Evolutionary conservation across 2,113 vertebrate genomes (phyloP), one percentile per base, ranked within the genome.

Genomic region (Echinops telfairi): DNA sequence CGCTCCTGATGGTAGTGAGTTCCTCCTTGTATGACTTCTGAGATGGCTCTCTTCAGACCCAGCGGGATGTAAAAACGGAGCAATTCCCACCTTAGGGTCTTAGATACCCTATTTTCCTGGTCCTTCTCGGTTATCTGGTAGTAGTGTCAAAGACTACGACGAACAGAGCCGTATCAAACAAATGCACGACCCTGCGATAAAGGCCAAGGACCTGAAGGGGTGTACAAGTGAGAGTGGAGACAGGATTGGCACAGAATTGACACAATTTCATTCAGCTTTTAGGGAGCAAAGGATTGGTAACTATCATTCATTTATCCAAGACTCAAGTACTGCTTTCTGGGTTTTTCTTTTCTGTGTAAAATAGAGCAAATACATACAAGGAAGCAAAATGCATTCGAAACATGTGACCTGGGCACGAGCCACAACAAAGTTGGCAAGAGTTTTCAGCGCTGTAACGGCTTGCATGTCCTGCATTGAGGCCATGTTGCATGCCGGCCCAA

Each of bases 281-380:
- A 76, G 57, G 75, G 47, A 89, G 76, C 36, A 86, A 87, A 82
- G 47, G 27, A 89, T 47, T 66, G 27, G 73, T 43, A 79, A 83
- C 5, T 64, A 75, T 76, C 47, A 89, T 36, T 76, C 47, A 89
- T 36, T 71, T 53, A 71, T 68, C 23, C 43, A 82, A 94, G 57
- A 47, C 38, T 22, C 57, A 68, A 43, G 43, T 1, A 75, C 57
- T 82, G 62, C 29, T 94, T 57, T 68, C 87, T 60, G 25, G 86
- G 31, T 14, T 95, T 82, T 64, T 25, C 76, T 81, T 86, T 83
- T 33, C 92, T 80, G n/a, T 76, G 33, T 80, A 77, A 77, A 89
- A 88, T 82, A 62, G 93, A 43, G 64, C 47, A 75, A 91, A 77
- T 29, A 43, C 6, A 9, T 53, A 58, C n/a, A 40, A 71, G 33